These are phyloP conservation scores for Drosophila lacertosa DNA, from an alignment of 1,140 invertebrate genomes.

Conservation along the genomic window DNA sequence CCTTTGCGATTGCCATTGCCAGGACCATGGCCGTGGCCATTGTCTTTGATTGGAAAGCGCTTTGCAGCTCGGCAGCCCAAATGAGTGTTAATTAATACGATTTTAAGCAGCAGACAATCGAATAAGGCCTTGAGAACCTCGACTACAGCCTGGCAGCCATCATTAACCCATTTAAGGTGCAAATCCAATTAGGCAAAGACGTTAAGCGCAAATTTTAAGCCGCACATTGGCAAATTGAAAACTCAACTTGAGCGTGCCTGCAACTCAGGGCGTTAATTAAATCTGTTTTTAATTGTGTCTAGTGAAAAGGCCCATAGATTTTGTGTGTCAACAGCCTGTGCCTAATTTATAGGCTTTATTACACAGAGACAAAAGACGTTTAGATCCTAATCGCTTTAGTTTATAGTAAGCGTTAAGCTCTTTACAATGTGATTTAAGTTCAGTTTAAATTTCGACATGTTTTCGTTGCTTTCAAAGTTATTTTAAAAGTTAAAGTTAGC, in stretches of 20 bases:
- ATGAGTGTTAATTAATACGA: slow-evolving; percentile 70
- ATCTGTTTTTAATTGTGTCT: slow-evolving; percentile 26
- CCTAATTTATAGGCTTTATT: slow-evolving; percentile 1
- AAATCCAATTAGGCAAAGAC: slow-evolving; percentile 61
- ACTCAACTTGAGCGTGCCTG: slow-evolving; percentile 11
- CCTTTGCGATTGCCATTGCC: neutral
- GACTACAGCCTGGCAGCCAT: slow-evolving; percentile 26
- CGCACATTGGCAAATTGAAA: slow-evolving; percentile 44
- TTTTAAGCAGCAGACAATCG: slow-evolving; percentile 60
- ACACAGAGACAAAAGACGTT: no score
- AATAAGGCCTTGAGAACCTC: slow-evolving; percentile 12
- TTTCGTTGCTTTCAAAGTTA: no score
- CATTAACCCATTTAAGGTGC: slow-evolving; percentile 65
- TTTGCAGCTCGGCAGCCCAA: slow-evolving; percentile 47
- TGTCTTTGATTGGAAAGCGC: slow-evolving; percentile 45
- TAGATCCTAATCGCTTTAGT: no score
- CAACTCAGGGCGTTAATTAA: slow-evolving; percentile 22
- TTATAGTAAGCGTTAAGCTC: no score
- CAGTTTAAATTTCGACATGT: no score
- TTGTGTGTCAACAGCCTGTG: neutral
- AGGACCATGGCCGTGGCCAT: slow-evolving; percentile 21
- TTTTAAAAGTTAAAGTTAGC: no score
- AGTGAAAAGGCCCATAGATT: slow-evolving; percentile 1
- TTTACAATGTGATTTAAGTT: no score
- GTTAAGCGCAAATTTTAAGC: slow-evolving; percentile 30